Conservation (phyloP, 2,797 vertebrate genomes). For the Loriculus beryllinus region DNA sequence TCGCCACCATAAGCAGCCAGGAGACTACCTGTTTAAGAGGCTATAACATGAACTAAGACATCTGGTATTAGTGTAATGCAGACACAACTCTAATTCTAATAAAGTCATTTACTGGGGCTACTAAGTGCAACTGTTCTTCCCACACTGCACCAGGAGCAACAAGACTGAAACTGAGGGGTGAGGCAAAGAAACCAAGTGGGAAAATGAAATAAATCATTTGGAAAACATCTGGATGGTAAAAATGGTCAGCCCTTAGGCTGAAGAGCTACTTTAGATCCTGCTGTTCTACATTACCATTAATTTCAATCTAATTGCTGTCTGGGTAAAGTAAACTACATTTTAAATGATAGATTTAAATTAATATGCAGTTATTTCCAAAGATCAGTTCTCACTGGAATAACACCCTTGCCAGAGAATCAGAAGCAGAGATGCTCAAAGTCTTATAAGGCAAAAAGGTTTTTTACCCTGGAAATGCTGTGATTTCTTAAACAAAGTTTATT, state of each 20-base stretch:
- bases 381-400: not conserved
- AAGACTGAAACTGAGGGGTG: not conserved
- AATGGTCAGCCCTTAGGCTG: slow-evolving; percentile 7
- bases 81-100: slow-evolving; percentile 19
- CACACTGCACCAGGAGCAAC: not conserved
- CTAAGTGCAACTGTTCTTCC: slow-evolving; percentile 21
- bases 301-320: not conserved
- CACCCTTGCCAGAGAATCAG: not conserved
- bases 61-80: slow-evolving; percentile 13
- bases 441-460: not conserved
- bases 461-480: not conserved
- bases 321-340: not conserved
- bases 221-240: slow-evolving; percentile 42
- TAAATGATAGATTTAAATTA: not conserved
- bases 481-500: not conserved
- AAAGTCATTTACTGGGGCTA: slow-evolving; percentile 37
- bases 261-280: not conserved
- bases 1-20: not conserved
- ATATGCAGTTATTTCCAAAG: not conserved
- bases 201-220: slow-evolving; percentile 42
- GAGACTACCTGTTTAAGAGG: not conserved
- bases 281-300: not conserved
- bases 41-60: slow-evolving; percentile 37
- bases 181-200: slow-evolving; percentile 1
- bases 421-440: not conserved